Conservation (phyloP, 2,113 vertebrate genomes). For the Cathartes aura region DNA sequence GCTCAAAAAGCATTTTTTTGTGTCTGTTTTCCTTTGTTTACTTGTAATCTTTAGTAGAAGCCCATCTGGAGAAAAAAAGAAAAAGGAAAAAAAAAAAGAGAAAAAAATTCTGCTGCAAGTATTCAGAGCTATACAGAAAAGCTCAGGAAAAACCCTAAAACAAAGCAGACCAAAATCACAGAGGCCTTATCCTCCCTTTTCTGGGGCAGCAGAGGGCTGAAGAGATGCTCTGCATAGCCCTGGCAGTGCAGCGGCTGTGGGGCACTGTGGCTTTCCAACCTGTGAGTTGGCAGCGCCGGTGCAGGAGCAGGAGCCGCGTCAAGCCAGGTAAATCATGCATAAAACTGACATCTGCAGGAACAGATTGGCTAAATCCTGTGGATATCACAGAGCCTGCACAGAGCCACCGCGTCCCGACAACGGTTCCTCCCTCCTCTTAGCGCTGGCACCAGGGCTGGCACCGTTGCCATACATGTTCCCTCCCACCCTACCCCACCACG, state of each 20-base stretch:
- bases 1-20: background rate
- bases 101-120: background rate
- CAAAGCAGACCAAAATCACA: background rate
- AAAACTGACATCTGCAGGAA: conserved; percentile 58
- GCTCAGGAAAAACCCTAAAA: background rate
- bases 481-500: background rate
- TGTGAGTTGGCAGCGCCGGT: background rate
- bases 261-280: background rate
- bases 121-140: background rate
- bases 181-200: background rate
- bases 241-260: fast-evolving
- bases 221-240: background rate
- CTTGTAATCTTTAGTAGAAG: background rate
- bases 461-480: fast-evolving
- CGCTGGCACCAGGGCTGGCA: background rate
- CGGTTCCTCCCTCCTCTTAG: background rate
- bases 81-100: fast-evolving
- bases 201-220: background rate
- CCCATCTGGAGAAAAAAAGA: background rate
- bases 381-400: conserved; percentile 16
- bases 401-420: fast-evolving
- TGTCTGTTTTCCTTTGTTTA: background rate
- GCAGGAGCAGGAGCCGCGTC: background rate
- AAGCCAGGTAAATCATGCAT: conserved; percentile 61
- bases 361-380: conserved; percentile 54